A percentile compares a stretch with the other conserved stretches of the same genome.
Conservation (phyloP, 2,888 invertebrate species). For the Callosobruchus maculatus region DNA sequence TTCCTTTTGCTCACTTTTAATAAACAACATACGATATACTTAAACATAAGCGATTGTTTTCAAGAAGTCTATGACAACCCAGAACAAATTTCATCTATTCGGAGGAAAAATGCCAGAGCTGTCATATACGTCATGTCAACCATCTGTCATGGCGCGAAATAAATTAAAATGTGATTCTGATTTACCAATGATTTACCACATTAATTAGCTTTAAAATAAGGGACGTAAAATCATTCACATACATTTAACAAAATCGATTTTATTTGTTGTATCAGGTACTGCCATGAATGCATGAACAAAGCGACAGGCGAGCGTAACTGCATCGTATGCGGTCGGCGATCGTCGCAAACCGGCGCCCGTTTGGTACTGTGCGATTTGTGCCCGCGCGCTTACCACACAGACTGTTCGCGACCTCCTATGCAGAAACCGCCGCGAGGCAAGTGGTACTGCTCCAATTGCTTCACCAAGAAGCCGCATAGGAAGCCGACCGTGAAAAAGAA, state of each 20-base stretch:
- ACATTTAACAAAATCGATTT: too few relatives aligned
- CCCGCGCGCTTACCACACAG: constrained; percentile 87
- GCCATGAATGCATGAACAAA: constrained; percentile 92
- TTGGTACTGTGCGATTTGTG: constrained; percentile 88
- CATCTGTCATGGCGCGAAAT: too few relatives aligned
- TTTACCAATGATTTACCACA: neutral
- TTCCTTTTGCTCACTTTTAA: too few relatives aligned
- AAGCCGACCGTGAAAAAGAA: constrained; percentile 59
- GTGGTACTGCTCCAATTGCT: constrained; percentile 79
- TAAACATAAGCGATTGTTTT: too few relatives aligned
- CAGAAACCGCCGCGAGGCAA: constrained; percentile 61
- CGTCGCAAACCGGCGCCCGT: constrained; percentile 51
- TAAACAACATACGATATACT: too few relatives aligned
- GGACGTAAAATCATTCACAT: too few relatives aligned
- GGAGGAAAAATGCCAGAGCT: too few relatives aligned
- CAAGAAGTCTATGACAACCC: too few relatives aligned
- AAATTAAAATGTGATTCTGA: too few relatives aligned
- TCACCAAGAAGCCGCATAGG: constrained; percentile 73
- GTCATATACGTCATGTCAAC: too few relatives aligned
- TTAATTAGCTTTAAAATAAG: too few relatives aligned
- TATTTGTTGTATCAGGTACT: constrained; percentile 77
- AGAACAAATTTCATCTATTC: too few relatives aligned
- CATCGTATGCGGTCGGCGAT: constrained; percentile 83
- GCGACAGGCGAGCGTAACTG: constrained; percentile 90
- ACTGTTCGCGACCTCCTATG: constrained; percentile 87